A percentile compares a stretch with the other conserved stretches of the same genome.
phyloP scores from a whole-genome alignment of 1,140 invertebrate genomes.

The Callitettix versicolor region DNA sequence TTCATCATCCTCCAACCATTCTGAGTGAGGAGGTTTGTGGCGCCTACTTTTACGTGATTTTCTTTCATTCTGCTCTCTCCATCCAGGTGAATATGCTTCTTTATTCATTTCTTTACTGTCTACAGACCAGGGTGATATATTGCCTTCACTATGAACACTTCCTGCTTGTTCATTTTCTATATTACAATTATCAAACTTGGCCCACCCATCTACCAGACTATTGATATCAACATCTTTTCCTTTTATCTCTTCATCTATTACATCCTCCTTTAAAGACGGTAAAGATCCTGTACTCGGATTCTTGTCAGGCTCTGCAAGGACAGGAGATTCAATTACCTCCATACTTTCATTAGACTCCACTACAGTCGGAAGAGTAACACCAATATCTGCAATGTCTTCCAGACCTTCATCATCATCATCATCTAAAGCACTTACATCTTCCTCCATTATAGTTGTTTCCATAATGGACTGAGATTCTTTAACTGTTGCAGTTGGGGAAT shows the following conservation, averaged over 20 bases:
- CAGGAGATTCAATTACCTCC: conserved; percentile 6
- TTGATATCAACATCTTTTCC: conserved; percentile 1
- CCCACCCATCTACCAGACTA: conserved; percentile 29
- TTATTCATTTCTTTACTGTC: conserved; percentile 55
- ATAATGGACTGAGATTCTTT: conserved; percentile 28
- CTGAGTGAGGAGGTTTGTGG: conserved; percentile 18
- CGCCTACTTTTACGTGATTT: conserved; percentile 22
- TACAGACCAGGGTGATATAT: conserved; percentile 61
- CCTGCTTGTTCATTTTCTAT: conserved; percentile 32
- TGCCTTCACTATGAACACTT: conserved; percentile 39
- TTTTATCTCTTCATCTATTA: conserved; percentile 3
- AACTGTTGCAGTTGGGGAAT: conserved; percentile 25
- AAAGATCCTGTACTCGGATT: conserved; percentile 7
- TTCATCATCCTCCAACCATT: conserved; percentile 28
- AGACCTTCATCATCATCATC: conserved; percentile 18
- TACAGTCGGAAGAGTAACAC: conserved; percentile 7
- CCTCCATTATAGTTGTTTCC: conserved; percentile 28
- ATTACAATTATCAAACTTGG: conserved; percentile 37
- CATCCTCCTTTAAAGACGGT: conserved; percentile 4
- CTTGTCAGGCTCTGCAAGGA: neutral
- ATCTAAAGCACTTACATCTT: conserved; percentile 26
- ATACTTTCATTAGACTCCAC: conserved; percentile 15
- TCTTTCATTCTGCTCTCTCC: conserved; percentile 19
- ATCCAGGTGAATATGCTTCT: conserved; percentile 27
- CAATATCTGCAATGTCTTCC: conserved; percentile 18